Conservation (phyloP, 2,797 vertebrate genomes). For the Iguana delicatissima region DNA sequence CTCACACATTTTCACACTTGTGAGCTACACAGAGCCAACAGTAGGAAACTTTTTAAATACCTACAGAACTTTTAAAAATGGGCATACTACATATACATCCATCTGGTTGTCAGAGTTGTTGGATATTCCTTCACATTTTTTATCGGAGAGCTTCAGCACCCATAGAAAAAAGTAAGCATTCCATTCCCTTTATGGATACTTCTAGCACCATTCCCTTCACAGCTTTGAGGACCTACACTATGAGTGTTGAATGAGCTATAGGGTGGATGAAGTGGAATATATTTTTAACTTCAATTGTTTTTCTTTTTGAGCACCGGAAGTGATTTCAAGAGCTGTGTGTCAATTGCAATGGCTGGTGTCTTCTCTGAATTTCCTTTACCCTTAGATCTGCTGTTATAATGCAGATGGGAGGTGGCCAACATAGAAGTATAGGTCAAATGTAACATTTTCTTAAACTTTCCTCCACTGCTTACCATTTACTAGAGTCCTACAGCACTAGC, state of each 20-base stretch:
- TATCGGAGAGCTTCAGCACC: background rate
- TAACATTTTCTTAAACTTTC: background rate
- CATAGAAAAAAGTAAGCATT: background rate
- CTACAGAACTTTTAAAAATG: background rate
- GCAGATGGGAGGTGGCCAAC: slow-evolving; percentile 39
- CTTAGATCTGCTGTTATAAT: slow-evolving; percentile 33
- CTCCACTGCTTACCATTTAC: background rate
- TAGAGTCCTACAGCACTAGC: slow-evolving; percentile 40
- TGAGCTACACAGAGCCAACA: background rate
- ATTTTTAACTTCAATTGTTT: slow-evolving; percentile 54
- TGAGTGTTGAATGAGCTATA: slow-evolving; percentile 12
- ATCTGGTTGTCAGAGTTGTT: background rate
- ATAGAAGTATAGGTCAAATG: slow-evolving; percentile 45
- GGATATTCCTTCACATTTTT: background rate
- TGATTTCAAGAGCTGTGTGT: slow-evolving; percentile 46
- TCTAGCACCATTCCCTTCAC: rapidly evolving
- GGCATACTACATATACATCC: background rate
- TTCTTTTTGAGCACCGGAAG: slow-evolving; percentile 21
- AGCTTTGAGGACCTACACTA: background rate
- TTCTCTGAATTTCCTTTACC: slow-evolving; percentile 34
- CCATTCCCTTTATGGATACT: background rate
- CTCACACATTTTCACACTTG: slow-evolving; percentile 40
- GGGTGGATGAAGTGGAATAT: slow-evolving; percentile 32
- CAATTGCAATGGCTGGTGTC: slow-evolving; percentile 43
- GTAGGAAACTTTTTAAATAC: background rate